Base-by-base conservation (phyloP, 2,797 vertebrate species). In the Chrosomus eos region DNA sequence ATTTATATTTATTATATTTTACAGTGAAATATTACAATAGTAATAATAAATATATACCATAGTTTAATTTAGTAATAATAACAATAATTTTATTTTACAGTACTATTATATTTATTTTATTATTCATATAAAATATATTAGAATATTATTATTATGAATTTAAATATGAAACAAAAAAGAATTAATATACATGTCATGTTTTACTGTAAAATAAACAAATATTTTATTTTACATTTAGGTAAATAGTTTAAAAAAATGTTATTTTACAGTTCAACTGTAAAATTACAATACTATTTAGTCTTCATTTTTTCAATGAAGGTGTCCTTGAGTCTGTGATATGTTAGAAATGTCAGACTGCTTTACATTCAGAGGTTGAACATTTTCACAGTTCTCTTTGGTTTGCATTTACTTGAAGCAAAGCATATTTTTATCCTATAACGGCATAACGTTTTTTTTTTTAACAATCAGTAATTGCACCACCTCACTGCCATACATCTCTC, bases 351-450 rank as follows among this genome's bases (percentile, higher is more conserved):
- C 13, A 38, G 33, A 5, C 51, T 18, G 73, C 53, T 76, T 18
- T 76, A 38, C 51, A n/a, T 23, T 38, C 3, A 74, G 71, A 53
- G 19, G 3, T 53, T 33, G 45, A 53, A 74, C 1, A 19, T 58
- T n/a, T 76, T 23, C 53, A 16, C 19, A 11, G 5, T 67, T 45
- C 19, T 2, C 4, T 55, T 18, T 36, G 38, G 38, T 76, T 58
- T 58, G 21, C 31, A 33, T 31, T 53, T 1, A 51, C 28, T 53
- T 51, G 5, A 73, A 51, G 45, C 28, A 38, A 76, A 60, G 33
- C 2, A 18, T 76, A 76, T 55, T 72, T 2, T 84, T 51, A 88
- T 60, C 16, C n/a, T 71, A n/a, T n/a, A n/a, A n/a, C n/a, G 62
- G 71, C 55, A 62, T 40, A 31, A 78, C 43, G 7, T 73, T 11